Conservation (phyloP, 92 coral and sea anemone species). For the Porites cylindrica region DNA sequence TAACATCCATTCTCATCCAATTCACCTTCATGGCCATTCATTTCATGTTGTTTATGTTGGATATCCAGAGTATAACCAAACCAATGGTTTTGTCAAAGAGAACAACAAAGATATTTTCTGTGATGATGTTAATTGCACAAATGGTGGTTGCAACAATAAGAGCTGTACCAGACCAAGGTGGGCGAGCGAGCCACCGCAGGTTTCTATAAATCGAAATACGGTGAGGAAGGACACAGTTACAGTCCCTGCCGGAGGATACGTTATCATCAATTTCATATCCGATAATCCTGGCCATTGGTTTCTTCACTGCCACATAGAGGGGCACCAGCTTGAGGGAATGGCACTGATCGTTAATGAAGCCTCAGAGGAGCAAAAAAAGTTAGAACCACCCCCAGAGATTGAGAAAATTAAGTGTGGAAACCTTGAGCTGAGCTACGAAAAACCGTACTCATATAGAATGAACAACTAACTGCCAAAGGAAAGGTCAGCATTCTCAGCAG, state of each 20-base stretch:
- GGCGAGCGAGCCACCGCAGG: slow-evolving; percentile 46
- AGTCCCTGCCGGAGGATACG: no score
- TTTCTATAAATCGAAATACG: slow-evolving; percentile 46
- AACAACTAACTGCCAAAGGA: no score
- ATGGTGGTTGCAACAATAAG: background rate
- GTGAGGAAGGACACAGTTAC: no score
- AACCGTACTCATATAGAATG: no score
- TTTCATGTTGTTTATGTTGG: slow-evolving; percentile 72
- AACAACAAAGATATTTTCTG: slow-evolving; percentile 58
- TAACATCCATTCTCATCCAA: slow-evolving; percentile 46
- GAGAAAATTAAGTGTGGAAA: background rate
- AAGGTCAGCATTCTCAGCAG: no score
- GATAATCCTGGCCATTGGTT: slow-evolving; percentile 22
- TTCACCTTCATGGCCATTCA: slow-evolving; percentile 79
- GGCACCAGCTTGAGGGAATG: slow-evolving; percentile 66
- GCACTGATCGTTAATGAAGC: slow-evolving; percentile 57
- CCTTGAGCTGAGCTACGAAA: no score
- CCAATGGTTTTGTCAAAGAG: slow-evolving; percentile 35
- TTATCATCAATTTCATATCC: no score
- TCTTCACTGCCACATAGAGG: slow-evolving; percentile 57
- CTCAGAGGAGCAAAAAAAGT: background rate
- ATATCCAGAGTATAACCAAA: slow-evolving; percentile 48
- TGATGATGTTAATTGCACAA: slow-evolving; percentile 43
- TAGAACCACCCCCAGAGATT: background rate
- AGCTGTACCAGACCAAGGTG: slow-evolving; percentile 33